These are phyloP conservation scores for Brachyhypopomus occidentalis DNA, from an alignment of 2,113 vertebrate genomes.

Conservation along the genomic window DNA sequence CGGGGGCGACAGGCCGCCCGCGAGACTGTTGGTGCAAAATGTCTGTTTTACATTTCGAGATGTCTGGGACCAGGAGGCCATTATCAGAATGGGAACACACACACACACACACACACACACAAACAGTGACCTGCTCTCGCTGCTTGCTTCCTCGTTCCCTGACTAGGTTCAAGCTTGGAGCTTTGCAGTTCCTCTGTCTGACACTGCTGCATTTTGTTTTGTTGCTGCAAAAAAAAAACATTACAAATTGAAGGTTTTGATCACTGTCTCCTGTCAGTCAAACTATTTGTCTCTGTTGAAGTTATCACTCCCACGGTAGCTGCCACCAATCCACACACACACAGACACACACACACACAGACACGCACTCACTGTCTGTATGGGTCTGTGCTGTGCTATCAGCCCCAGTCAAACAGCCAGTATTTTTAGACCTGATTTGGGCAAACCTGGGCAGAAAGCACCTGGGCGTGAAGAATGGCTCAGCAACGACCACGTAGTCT, in stretches of 20 bases:
- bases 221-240: background rate
- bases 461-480: background rate
- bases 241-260: constrained; percentile 9
- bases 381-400: background rate
- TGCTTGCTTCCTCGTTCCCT: background rate
- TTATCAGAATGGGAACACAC: background rate
- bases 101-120: background rate
- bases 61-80: constrained; percentile 9
- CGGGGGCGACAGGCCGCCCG: background rate
- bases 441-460: background rate
- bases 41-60: constrained; percentile 6
- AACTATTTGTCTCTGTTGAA: background rate
- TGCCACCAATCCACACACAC: background rate
- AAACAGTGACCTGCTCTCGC: background rate
- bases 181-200: background rate
- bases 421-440: constrained; percentile 10
- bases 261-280: constrained; percentile 6
- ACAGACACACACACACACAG: background rate
- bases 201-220: background rate
- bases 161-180: no score
- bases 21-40: background rate
- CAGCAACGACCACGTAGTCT: background rate
- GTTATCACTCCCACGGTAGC: background rate
- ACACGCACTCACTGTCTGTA: background rate
- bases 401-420: background rate